A percentile compares a stretch with the other conserved stretches of the same genome.
Conservation (phyloP, 2,797 vertebrate species). For the Rousettus madagascariensis region DNA sequence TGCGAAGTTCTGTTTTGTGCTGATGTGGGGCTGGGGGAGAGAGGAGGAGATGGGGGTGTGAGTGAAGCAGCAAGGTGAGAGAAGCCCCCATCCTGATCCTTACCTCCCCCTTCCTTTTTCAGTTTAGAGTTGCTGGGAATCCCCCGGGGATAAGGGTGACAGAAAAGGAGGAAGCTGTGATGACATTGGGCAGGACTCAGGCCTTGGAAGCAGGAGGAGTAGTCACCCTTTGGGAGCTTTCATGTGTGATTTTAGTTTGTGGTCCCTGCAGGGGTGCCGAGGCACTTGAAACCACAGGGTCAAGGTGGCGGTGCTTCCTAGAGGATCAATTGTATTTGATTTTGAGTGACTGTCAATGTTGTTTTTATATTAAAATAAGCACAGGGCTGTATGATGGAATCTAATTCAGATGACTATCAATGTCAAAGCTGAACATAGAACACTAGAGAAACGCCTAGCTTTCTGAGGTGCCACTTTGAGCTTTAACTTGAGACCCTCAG, state of each 20-base stretch:
- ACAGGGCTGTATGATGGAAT: not conserved
- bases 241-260: not conserved
- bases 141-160: not conserved
- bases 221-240: not conserved
- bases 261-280: not conserved
- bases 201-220: not conserved
- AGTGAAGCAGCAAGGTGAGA: not conserved
- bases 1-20: not conserved
- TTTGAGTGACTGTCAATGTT: not conserved
- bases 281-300: not conserved
- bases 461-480: not conserved
- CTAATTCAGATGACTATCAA: not conserved
- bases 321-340: not conserved
- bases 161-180: not conserved
- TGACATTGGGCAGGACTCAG: not conserved
- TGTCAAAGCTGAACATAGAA: not conserved
- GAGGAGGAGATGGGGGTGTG: not conserved
- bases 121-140: not conserved
- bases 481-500: not conserved
- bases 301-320: not conserved
- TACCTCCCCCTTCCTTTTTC: not conserved
- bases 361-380: constrained; percentile 29
- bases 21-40: not conserved
- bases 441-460: not conserved
- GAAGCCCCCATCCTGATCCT: not conserved